Percentiles rank a stretch among this genome's conserved stretches.
Conservation (phyloP, 2,888 invertebrate species). For the Tribolium freemani region DNA sequence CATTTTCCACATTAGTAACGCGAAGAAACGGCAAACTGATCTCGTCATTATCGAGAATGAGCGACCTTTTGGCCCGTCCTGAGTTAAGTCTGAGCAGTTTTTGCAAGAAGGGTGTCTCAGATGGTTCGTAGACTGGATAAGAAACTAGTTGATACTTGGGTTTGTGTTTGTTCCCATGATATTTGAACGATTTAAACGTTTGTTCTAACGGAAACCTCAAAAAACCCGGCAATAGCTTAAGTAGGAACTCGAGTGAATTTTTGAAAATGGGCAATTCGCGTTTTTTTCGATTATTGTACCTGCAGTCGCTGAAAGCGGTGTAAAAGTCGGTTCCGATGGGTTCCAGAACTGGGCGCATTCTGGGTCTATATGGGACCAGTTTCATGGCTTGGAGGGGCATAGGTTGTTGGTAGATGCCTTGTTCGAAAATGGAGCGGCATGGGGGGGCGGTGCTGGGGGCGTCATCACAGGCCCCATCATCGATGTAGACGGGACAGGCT, state of each 20-base stretch:
- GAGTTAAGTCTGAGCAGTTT: constrained; percentile 55
- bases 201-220: constrained; percentile 52
- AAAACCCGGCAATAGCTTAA: constrained; percentile 55
- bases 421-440: not conserved
- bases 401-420: not conserved
- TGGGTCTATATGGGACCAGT: not conserved
- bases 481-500: constrained; percentile 9
- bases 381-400: not conserved
- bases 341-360: constrained; percentile 30
- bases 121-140: not conserved
- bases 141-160: not conserved
- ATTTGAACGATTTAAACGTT: constrained; percentile 29
- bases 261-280: constrained; percentile 46
- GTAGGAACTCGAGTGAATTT: constrained; percentile 51
- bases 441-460: not conserved
- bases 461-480: constrained; percentile 2
- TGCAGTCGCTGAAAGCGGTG: constrained; percentile 16
- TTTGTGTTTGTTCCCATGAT: not conserved
- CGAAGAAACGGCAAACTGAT: constrained; percentile 51
- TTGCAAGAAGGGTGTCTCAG: constrained; percentile 42
- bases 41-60: constrained; percentile 50
- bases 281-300: constrained; percentile 43
- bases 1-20: constrained; percentile 38
- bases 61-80: constrained; percentile 45
- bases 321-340: not conserved